Percentiles rank a stretch among this genome's conserved stretches.
These are phyloP conservation scores for Catalaphyllia jardinei DNA, from an alignment of 64 coral and sea anemone genomes.

Conservation along the genomic window DNA sequence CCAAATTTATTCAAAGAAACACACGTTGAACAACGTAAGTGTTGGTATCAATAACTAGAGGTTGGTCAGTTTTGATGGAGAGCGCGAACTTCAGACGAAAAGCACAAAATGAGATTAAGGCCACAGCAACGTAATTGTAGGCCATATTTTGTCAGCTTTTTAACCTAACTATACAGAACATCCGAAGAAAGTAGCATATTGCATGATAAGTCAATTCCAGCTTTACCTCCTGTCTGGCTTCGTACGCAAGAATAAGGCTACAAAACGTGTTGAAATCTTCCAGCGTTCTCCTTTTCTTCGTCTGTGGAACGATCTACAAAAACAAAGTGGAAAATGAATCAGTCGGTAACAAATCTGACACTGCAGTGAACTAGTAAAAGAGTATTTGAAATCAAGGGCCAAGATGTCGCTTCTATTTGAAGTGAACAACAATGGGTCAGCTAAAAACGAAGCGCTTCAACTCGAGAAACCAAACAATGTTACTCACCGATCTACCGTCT, in stretches of 20 bases:
- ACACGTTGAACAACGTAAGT: slow-evolving; percentile 30
- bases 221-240: slow-evolving; percentile 96
- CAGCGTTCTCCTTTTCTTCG: slow-evolving; percentile 89
- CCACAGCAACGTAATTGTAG: not conserved
- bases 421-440: slow-evolving; percentile 47
- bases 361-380: not conserved
- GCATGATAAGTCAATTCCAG: not conserved
- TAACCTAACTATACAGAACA: not conserved
- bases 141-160: not conserved
- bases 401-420: slow-evolving; percentile 10
- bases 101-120: not conserved
- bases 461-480: slow-evolving; percentile 10
- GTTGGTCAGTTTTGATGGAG: not conserved
- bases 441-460: slow-evolving; percentile 34
- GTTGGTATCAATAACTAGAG: not conserved
- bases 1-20: slow-evolving; percentile 1
- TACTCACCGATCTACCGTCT: slow-evolving; percentile 46
- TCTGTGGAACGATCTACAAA: slow-evolving; percentile 74
- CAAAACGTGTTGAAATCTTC: slow-evolving; percentile 99
- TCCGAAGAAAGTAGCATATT: not conserved
- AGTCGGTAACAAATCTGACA: not conserved
- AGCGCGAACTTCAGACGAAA: not conserved
- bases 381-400: slow-evolving; percentile 1
- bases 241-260: slow-evolving; percentile 97
- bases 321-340: not conserved